Base-by-base conservation (phyloP, 2,797 vertebrate genomes). In the Hypotaenidia philippensis region DNA sequence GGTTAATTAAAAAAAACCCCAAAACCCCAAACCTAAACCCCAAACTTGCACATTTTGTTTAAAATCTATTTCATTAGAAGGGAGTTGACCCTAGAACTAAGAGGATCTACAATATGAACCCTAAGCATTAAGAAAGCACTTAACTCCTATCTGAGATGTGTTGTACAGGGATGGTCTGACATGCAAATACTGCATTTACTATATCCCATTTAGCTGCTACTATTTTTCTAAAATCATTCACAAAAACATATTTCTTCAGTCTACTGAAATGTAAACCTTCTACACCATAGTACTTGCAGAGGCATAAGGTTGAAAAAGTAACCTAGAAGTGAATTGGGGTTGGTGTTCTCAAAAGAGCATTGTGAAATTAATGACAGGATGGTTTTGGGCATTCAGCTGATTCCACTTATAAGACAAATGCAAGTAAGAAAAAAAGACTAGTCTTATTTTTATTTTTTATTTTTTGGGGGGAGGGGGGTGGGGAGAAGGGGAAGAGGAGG, bases 1-100 rank as follows among this genome's bases (percentile, higher is more conserved):
- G 77, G 96, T 92, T 94, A 83, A 94, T 87, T 79, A 75, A 84
- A 96, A 84, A 83, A 61, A 70, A 52, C 6, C 16, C 6, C 40
- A 59, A 85, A 47, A 6, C 41, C 20, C 21, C 45, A 47, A 47
- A 47, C 45, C 20, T 47, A 41, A 70, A 52, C 41, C 41, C 45
- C 20, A 61, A 85, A 47, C 7, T 56, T 50, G 50, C 27, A 50
- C 27, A 90, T 18, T 56, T 79, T 52, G 18, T 81, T 78, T 49
- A 45, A 47, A 59, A 49, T 63, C 71, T 66, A 26, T 69, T 70
- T 95, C 66, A 69, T 94, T 86, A 84, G 29, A 79, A 79, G 25
- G 32, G 31, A 74, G 13, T 25, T 89, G 31, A 6, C 49, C 26
- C 52, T 82, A 40, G 23, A 90, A 70, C 25, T 83, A 41, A 57